A percentile compares a stretch with the other conserved stretches of the same genome.
phyloP scores from a whole-genome alignment of 2,113 vertebrate genomes.

The Chionomys nivalis region DNA sequence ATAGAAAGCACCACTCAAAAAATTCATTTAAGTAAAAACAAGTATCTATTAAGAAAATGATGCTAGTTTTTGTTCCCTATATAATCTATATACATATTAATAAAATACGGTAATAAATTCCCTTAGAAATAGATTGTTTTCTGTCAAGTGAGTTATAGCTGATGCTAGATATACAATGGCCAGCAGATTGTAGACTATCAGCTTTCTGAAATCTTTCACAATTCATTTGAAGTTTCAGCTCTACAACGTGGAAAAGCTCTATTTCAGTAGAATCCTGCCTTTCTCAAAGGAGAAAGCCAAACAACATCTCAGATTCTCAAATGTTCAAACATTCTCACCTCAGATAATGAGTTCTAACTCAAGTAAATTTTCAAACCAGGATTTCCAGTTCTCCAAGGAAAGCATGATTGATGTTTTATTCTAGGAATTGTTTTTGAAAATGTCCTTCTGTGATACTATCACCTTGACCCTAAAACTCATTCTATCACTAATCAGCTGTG shows the following conservation, averaged over 20 bases:
- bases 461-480: background rate
- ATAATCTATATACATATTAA: background rate
- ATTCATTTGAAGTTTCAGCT: slow-evolving; percentile 30
- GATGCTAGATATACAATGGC: background rate
- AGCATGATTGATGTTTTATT: background rate
- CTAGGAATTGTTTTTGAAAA: background rate
- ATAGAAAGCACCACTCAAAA: background rate
- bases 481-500: background rate
- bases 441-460: background rate
- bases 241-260: background rate
- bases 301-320: background rate
- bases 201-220: slow-evolving; percentile 52
- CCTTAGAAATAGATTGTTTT: slow-evolving; percentile 45
- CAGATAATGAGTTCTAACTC: background rate
- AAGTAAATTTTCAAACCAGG: background rate
- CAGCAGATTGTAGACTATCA: background rate
- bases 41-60: slow-evolving; percentile 41
- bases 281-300: slow-evolving; percentile 7
- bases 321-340: background rate
- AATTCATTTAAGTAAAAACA: background rate
- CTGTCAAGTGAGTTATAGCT: slow-evolving; percentile 28
- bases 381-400: slow-evolving; percentile 37
- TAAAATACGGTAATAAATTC: background rate
- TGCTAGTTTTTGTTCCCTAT: background rate
- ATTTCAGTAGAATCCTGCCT: background rate